Evolutionary conservation across 1,140 invertebrate species (phyloP), one percentile per base, ranked within the genome.

Genomic region (Drosophila elegans): DNA sequence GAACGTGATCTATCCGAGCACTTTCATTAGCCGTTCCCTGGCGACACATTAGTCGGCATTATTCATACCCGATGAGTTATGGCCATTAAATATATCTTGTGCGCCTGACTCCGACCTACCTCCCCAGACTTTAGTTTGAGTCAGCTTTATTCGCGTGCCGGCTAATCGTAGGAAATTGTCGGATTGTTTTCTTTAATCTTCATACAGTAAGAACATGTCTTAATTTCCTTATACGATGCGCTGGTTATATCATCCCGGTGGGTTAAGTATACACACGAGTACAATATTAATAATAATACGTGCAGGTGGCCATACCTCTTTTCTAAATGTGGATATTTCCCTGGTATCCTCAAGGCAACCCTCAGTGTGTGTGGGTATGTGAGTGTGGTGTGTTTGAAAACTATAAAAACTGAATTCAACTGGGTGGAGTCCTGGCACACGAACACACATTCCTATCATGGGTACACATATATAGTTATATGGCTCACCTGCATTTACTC

Each of bases 401-500:
- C 76, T 46, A 78, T 78, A 73, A 78, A 78, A 78, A 79, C n/a
- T 54, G 63, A 61, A 76, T 74, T 39, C 29, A 67, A 67, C 49
- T 77, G 74, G 73, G 74, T 57, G 74, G 73, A 57, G 74, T 77
- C 74, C 42, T 25, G 49, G 29, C 46, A 54, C 46, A 74, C 72
- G 64, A 29, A 27, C 21, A 25, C 25, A 42, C 16, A 7, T 13
- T 44, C 1, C 16, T 5, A n/a, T 5, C 7, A 10, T 13, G 10
- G 3, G 0, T 6, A 25, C 9, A 25, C 25, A 13, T 27, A 56
- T 55, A 39, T 52, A 45, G 36, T 38, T 34, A 52, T 46, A 57
- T 42, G 48, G 53, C 52, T 75, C 59, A 68, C 61, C 72, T 83
- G 83, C 78, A 81, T 71, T 86, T 86, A 81, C 75, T 73, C 69